Conservation (phyloP, 2,113 vertebrate species). For the Myocastor coypus region DNA sequence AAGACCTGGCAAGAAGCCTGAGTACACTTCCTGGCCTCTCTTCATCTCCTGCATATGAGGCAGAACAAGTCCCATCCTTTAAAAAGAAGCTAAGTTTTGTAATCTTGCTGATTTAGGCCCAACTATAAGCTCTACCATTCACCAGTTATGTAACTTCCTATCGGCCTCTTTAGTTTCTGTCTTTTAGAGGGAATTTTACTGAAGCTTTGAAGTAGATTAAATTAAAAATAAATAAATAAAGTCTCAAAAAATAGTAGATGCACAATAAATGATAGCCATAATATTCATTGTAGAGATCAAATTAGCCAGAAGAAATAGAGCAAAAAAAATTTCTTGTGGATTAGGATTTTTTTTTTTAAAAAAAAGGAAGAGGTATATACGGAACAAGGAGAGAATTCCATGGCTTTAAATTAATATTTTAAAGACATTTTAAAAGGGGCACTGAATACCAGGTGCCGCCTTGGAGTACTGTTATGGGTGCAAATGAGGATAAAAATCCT, state of each 20-base stretch:
- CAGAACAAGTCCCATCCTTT: not conserved
- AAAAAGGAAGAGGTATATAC: not conserved
- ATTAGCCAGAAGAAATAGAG: not conserved
- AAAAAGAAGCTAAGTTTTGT: conserved; percentile 11
- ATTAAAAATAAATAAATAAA: conserved; percentile 6
- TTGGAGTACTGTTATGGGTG: not conserved
- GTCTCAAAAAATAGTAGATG: not conserved
- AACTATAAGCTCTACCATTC: not conserved
- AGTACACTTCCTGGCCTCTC: not conserved
- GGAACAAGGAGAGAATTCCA: not conserved
- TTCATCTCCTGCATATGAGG: not conserved
- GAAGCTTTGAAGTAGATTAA: not conserved
- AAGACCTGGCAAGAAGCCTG: conserved; percentile 7
- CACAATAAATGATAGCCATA: not conserved
- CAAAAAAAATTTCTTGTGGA: conserved; percentile 2
- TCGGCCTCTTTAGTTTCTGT: not conserved
- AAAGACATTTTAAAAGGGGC: not conserved
- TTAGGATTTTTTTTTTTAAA: too few species aligned
- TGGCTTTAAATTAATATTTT: not conserved
- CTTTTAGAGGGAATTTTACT: conserved; percentile 31
- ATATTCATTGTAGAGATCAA: conserved; percentile 32
- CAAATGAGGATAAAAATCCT: not conserved
- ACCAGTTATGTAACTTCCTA: not conserved
- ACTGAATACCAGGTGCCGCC: not conserved
- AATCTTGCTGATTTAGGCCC: not conserved